Percentiles rank a stretch among this genome's conserved stretches.
These are phyloP conservation scores for Ips typographus DNA, from an alignment of 1,140 invertebrate species.

Conservation along the genomic window DNA sequence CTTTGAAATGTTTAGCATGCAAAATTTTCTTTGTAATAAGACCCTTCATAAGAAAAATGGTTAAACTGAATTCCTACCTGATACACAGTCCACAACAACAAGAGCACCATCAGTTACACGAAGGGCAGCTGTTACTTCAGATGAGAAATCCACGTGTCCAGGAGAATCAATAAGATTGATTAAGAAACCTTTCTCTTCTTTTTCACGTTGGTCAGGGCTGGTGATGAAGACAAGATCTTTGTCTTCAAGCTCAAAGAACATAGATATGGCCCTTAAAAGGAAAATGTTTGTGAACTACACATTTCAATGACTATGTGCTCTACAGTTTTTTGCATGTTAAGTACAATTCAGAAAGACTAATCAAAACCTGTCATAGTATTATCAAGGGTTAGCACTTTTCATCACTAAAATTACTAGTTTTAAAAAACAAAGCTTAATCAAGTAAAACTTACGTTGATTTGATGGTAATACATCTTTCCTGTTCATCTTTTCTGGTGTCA, in stretches of 20 bases:
- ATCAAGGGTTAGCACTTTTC: conserved; percentile 36
- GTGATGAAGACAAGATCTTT: conserved; percentile 92
- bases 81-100: conserved; percentile 99
- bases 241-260: conserved; percentile 94
- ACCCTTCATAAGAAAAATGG: too few relatives aligned
- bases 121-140: conserved; percentile 97
- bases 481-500: conserved; percentile 99
- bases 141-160: conserved; percentile 99
- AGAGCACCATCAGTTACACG: conserved; percentile 99
- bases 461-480: conserved; percentile 99
- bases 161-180: conserved; percentile 99
- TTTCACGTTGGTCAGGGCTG: conserved; percentile 84
- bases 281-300: conserved; percentile 1
- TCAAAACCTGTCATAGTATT: conserved; percentile 13
- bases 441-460: conserved; percentile 91
- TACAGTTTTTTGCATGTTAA: conserved; percentile 1
- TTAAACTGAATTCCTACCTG: conserved; percentile 63
- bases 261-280: conserved; percentile 86
- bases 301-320: background rate
- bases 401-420: conserved; percentile 7
- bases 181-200: conserved; percentile 92
- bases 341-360: conserved; percentile 32
- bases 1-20: too few relatives aligned
- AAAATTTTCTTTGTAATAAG: too few relatives aligned
- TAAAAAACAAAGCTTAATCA: too few relatives aligned